These are phyloP conservation scores for Chironomus striatipennis DNA, from an alignment of 1,140 invertebrate species.

Conservation along the genomic window DNA sequence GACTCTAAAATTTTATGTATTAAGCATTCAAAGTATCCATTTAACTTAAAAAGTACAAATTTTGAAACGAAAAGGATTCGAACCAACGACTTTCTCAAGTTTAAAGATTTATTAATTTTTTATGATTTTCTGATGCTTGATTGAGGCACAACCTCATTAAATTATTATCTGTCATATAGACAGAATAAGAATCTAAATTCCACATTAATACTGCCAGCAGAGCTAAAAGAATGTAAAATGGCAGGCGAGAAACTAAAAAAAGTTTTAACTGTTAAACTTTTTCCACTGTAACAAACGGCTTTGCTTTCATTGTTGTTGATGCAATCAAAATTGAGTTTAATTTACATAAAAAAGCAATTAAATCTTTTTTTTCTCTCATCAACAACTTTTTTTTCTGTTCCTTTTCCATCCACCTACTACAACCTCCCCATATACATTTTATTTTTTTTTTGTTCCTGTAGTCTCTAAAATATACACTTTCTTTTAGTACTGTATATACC, in stretches of 20 bases:
- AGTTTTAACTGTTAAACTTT: constrained; percentile 1
- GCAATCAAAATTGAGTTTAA: constrained; percentile 23
- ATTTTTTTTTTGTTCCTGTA: not conserved
- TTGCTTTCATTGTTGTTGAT: constrained; percentile 22
- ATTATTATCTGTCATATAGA: too few relatives aligned
- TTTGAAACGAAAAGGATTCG: too few relatives aligned
- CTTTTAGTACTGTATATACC: not conserved
- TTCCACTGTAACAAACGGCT: constrained; percentile 21
- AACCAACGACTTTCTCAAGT: too few relatives aligned
- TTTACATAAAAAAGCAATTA: constrained; percentile 23
- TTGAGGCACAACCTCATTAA: too few relatives aligned
- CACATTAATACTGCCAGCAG: too few relatives aligned
- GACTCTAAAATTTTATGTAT: too few relatives aligned
- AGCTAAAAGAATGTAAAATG: not conserved
- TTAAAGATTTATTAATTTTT: too few relatives aligned
- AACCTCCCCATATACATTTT: not conserved
- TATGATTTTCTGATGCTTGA: too few relatives aligned
- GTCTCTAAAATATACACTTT: not conserved
- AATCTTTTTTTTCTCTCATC: constrained; percentile 15
- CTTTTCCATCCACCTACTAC: not conserved
- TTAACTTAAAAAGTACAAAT: too few relatives aligned
- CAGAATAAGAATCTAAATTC: too few relatives aligned
- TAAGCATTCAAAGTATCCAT: too few relatives aligned
- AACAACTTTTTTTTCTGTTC: not conserved
- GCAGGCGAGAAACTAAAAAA: constrained; percentile 11